Base-by-base conservation (phyloP, 92 coral and sea anemone genomes). In the Actinostola sp. region DNA sequence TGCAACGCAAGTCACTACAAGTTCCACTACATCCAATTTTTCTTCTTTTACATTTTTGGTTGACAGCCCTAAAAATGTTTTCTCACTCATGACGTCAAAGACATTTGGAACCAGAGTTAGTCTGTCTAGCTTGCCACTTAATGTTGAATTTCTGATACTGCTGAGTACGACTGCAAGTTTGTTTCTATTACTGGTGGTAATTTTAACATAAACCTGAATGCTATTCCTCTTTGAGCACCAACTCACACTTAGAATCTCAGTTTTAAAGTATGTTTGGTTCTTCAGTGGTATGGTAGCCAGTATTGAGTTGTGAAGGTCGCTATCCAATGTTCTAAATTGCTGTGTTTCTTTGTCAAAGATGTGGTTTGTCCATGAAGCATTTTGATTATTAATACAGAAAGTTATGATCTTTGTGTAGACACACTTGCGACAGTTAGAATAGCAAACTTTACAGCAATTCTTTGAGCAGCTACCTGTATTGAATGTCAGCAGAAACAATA, bases 1-100 rank as follows among this genome's bases (percentile, higher is more conserved):
- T 28, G 87, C 96, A 0, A 62, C 25, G 26, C 92, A 86, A 6
- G 96, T 82, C n/a, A 87, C 89, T 30, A 82, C 44, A 11, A 84
- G 43, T 61, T 90, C 96, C 5, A 76, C 86, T 8, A 83, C 71
- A 46, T 86, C 96, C 32, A 87, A 27, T 10, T 52, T 16, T 5
- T 27, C 63, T 35, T 39, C 42, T 28, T 43, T 56, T 23, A 45
- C 43, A 26, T 46, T 55, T 21, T 52, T 26, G 8, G 25, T 55
- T 0, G 26, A 26, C 58, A 48, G 29, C 32, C 9, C 16, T 15
- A 68, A 61, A 63, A 69, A 69, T 27, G 70, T 76, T 21, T 77
- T 64, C 63, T 82, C 86, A 36, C 41, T 72, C 86, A 89, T 73
- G 16, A 72, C 65, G 9, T 45, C 46, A 45, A 76, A 86, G 21